These are phyloP conservation scores for Pavo muticus DNA, from an alignment of 2,113 vertebrate species.

Conservation along the genomic window DNA sequence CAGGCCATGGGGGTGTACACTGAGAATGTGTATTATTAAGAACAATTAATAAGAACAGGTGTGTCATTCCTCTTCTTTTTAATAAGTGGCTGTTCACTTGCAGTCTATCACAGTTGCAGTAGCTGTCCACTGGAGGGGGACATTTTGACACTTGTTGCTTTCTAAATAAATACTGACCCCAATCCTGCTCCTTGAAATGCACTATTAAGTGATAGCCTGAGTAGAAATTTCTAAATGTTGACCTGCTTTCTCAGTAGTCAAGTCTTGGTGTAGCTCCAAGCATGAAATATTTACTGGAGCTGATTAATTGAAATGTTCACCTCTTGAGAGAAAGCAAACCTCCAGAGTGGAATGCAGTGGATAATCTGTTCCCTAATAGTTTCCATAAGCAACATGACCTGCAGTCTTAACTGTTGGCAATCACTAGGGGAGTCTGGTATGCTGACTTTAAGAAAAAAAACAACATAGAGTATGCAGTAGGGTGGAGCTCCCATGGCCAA, in stretches of 20 bases:
- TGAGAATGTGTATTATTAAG: background rate
- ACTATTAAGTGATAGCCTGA: background rate
- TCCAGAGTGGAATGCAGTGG: background rate
- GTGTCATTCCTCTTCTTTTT: background rate
- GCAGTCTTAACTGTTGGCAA: background rate
- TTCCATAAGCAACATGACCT: background rate
- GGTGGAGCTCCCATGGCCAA: background rate
- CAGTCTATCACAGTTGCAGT: background rate
- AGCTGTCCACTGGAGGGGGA: background rate
- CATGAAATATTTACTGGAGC: background rate
- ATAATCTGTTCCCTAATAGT: background rate
- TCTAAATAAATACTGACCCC: background rate
- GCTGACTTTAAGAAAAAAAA: background rate
- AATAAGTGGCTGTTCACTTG: background rate
- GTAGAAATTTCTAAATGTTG: background rate
- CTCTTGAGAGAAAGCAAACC: background rate
- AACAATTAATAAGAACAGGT: background rate
- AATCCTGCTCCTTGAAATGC: background rate
- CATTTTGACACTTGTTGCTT: background rate
- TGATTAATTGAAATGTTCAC: background rate
- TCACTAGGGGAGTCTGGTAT: background rate
- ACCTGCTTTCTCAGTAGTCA: background rate
- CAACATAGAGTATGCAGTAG: background rate
- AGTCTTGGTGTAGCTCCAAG: fast-evolving
- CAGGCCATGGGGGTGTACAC: fast-evolving